Evolutionary conservation across 2,797 vertebrate species (phyloP).

Genomic region (Spizella passerina): DNA sequence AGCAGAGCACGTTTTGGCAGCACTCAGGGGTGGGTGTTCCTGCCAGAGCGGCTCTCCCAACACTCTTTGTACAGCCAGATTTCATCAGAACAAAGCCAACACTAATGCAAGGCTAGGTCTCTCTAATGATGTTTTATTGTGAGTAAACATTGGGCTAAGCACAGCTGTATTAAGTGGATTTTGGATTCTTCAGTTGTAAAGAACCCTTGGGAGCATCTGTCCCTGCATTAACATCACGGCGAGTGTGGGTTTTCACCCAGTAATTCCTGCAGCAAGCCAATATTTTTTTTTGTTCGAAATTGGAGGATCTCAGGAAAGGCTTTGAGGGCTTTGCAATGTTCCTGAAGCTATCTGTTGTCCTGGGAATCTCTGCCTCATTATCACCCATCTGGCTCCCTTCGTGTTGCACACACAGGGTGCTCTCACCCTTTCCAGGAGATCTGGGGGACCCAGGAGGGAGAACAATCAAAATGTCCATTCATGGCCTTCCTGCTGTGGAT

Average conservation of each 20-base stretch:
- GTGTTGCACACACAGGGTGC: not conserved
- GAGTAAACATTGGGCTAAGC: constrained; percentile 30
- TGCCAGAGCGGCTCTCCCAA: not conserved
- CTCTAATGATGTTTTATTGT: constrained; percentile 28
- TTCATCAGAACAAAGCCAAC: not conserved
- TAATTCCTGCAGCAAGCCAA: not conserved
- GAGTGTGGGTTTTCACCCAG: not conserved
- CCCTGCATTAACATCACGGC: not conserved
- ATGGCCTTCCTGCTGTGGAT: no score
- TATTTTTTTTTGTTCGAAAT: not conserved
- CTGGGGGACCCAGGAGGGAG: not conserved
- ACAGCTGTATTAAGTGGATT: not conserved
- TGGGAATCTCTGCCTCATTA: not conserved
- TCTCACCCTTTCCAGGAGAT: not conserved
- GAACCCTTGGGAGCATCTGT: not conserved
- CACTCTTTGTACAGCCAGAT: not conserved
- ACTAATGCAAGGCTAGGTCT: not conserved
- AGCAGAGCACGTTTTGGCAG: not conserved
- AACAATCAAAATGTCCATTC: not conserved
- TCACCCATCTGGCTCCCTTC: not conserved
- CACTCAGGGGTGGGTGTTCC: accelerated
- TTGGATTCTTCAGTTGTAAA: not conserved
- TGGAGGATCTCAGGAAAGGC: not conserved
- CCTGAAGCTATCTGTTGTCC: not conserved
- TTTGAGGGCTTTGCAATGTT: not conserved